A percentile compares a stretch with the other conserved stretches of the same genome.
Evolutionary conservation across 1,140 invertebrate genomes (phyloP).

Genomic region (Apis laboriosa): DNA sequence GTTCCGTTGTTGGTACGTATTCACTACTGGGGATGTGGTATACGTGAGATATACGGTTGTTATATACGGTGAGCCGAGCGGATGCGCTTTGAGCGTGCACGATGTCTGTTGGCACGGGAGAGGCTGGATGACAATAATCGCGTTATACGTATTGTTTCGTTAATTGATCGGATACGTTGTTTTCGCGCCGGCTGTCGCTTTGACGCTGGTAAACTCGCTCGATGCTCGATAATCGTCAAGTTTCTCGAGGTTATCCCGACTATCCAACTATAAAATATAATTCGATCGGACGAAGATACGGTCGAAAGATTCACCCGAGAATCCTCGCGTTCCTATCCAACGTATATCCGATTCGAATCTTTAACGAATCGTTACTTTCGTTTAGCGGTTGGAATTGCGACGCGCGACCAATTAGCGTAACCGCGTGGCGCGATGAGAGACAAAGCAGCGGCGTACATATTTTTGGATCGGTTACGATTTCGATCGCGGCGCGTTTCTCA

Average conservation of each 20-base stretch:
- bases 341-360: too few relatives aligned
- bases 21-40: neutral
- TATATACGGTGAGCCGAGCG: too few relatives aligned
- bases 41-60: neutral
- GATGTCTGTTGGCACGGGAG: neutral
- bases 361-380: too few relatives aligned
- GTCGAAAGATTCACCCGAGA: neutral
- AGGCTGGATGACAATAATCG: neutral
- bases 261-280: neutral
- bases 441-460: neutral
- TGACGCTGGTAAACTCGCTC: neutral
- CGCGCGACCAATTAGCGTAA: too few relatives aligned
- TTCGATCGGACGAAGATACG: neutral
- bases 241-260: neutral
- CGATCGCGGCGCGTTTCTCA: neutral
- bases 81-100: neutral
- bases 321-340: too few relatives aligned
- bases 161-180: neutral
- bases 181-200: neutral
- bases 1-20: slow-evolving; percentile 12
- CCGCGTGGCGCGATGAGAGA: too few relatives aligned
- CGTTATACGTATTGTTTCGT: neutral
- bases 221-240: neutral
- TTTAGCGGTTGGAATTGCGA: too few relatives aligned
- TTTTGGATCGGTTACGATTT: slow-evolving; percentile 10